Base-by-base conservation (phyloP, 2,113 vertebrate genomes). In the Herpailurus yagouaroundi region DNA sequence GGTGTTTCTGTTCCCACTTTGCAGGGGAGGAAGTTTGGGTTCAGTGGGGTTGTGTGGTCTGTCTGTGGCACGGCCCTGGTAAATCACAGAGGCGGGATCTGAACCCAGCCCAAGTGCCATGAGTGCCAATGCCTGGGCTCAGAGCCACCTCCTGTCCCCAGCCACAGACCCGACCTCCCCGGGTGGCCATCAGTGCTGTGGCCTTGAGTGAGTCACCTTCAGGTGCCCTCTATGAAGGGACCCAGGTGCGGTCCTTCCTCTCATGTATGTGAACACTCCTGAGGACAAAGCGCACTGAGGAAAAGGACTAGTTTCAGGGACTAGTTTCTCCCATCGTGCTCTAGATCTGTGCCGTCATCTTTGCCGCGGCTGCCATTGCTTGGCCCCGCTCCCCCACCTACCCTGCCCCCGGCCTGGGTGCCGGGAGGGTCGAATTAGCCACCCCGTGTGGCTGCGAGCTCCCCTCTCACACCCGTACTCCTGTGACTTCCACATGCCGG, bases 91-190 rank as follows among this genome's bases (percentile, higher is more conserved):
- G 38, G 38, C 55, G 33, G 77, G 71, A 2, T 73, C 55, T 63
- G 71, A 91, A 55, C 57, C 38, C 41, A 38, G 85, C 38, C 2
- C 45, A 1, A 0, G 4, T 7, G 15, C 55, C 4, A 0, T 2
- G 63, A 11, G 25, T 7, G 6, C 19, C 2, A 3, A 16, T 0
- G 7, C 81, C 14, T 3, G 2, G 25, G 27, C 31, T 0, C 8
- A 1, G 60, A 77, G 0, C 5, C 74, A 27, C 19, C 21, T 23
- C 45, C 14, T 11, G 13, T 11, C 21, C 45, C 21, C 57, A 4
- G 7, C 91, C 19, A 3, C 50, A 38, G 23, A 27, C 21, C n/a
- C 7, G 57, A 14, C 52, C 25, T 41, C 33, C 55, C 68, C 29
- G 29, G 31, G 86, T 21, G 29, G 21, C 50, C 31, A 3, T 33